Evolutionary conservation across 2,797 vertebrate genomes (phyloP).

Genomic region (Dromococcyx pavoninus): DNA sequence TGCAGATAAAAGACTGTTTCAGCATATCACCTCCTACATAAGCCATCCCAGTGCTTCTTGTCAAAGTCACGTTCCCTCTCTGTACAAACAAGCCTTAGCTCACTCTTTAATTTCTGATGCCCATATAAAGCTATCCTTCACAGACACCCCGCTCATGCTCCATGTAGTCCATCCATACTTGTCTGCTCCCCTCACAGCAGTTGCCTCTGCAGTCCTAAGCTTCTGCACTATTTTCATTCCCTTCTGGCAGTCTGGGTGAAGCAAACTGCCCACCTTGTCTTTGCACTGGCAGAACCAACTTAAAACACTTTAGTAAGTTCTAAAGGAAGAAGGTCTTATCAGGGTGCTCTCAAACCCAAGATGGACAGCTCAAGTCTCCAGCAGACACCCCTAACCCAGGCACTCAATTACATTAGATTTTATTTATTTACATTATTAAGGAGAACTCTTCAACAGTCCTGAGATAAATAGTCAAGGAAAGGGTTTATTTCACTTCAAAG

Average conservation of each 20-base stretch:
- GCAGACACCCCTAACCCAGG: not conserved
- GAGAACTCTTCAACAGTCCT: not conserved
- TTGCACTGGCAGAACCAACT: not conserved
- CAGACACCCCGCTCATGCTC: not conserved
- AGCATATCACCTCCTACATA: not conserved
- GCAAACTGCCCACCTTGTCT: not conserved
- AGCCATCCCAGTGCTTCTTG: not conserved
- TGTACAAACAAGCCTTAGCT: not conserved
- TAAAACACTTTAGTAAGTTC: not conserved
- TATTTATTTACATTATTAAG: not conserved
- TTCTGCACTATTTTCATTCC: not conserved
- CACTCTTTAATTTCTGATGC: not conserved
- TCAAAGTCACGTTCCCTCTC: not conserved
- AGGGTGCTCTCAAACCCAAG: not conserved
- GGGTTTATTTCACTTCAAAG: not conserved
- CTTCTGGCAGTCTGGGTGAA: not conserved
- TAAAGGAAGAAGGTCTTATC: not conserved
- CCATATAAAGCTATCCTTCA: not conserved
- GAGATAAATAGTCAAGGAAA: not conserved
- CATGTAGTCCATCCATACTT: not conserved
- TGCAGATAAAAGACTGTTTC: not conserved
- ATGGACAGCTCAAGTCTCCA: not conserved
- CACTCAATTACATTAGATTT: not conserved
- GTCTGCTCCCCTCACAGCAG: not conserved
- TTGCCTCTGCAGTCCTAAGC: not conserved